Evolutionary conservation across 64 coral and sea anemone genomes (phyloP).

Genomic region (Montipora sp.): DNA sequence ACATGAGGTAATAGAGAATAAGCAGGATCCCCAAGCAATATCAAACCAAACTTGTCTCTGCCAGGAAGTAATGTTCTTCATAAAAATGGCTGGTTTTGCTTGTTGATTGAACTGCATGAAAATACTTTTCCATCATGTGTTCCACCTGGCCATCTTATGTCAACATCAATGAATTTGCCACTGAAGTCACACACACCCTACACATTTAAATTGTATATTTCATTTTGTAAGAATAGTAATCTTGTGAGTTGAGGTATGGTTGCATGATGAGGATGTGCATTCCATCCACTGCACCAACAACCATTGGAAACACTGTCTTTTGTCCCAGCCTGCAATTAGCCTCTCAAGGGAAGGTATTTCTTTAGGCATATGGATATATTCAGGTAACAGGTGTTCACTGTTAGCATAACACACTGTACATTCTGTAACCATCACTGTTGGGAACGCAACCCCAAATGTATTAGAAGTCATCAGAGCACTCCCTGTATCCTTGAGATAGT

Average conservation of each 20-base stretch:
- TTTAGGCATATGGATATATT: neutral
- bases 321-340: neutral
- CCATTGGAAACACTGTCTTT: neutral
- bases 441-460: neutral
- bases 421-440: neutral
- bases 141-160: slow-evolving; percentile 66
- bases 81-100: slow-evolving; percentile 16
- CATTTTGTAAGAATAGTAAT: slow-evolving; percentile 73
- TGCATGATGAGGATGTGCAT: slow-evolving; percentile 11
- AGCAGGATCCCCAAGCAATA: slow-evolving; percentile 47
- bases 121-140: slow-evolving; percentile 81
- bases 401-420: neutral
- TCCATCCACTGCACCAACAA: neutral
- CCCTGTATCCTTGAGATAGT: no score
- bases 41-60: slow-evolving; percentile 34
- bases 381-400: neutral
- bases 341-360: neutral
- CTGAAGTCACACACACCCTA: slow-evolving; percentile 62
- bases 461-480: no score
- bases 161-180: slow-evolving; percentile 77
- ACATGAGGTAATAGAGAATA: slow-evolving; percentile 38
- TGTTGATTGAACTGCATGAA: slow-evolving; percentile 46
- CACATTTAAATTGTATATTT: slow-evolving; percentile 66
- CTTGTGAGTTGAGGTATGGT: slow-evolving; percentile 28
- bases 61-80: slow-evolving; percentile 54